Evolutionary conservation across 2,797 vertebrate genomes (phyloP).

Genomic region (Pempheris klunzingeri): DNA sequence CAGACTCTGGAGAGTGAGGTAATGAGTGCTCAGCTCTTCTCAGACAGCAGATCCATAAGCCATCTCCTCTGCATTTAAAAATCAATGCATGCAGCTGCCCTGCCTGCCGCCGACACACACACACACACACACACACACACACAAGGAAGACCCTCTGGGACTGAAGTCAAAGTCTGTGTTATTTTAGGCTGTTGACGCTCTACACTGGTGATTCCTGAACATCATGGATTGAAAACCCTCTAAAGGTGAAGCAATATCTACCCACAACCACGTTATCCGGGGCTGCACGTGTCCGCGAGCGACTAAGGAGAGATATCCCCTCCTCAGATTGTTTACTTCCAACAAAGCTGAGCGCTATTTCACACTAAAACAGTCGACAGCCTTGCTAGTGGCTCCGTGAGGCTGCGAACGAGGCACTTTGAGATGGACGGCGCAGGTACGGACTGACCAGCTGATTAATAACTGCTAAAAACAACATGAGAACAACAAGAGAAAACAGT

Average conservation of each 20-base stretch:
- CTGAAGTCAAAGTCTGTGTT: neutral
- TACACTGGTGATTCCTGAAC: neutral
- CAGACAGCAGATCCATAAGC: slow-evolving; percentile 76
- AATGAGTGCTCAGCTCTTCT: slow-evolving; percentile 78
- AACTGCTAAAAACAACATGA: too few species aligned
- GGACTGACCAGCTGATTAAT: too few species aligned
- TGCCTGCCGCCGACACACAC: slow-evolving; percentile 25
- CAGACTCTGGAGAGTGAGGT: slow-evolving; percentile 66
- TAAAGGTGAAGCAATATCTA: neutral
- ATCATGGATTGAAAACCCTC: neutral
- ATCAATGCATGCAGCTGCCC: slow-evolving; percentile 79
- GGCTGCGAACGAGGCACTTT: too few species aligned
- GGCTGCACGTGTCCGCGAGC: neutral
- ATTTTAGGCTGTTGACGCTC: neutral
- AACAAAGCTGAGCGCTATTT: neutral
- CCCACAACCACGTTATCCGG: too few species aligned
- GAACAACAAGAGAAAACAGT: too few species aligned
- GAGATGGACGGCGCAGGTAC: too few species aligned
- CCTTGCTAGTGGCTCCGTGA: neutral
- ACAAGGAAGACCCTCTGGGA: slow-evolving; percentile 13
- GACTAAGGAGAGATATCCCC: too few species aligned
- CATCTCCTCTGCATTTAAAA: slow-evolving; percentile 87
- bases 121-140: slow-evolving; percentile 31
- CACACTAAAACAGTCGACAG: too few species aligned
- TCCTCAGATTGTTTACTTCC: neutral